Evolutionary conservation across 2,113 vertebrate species (phyloP), one percentile per base, ranked within the genome.

Genomic region (Mormoops blainvillei): DNA sequence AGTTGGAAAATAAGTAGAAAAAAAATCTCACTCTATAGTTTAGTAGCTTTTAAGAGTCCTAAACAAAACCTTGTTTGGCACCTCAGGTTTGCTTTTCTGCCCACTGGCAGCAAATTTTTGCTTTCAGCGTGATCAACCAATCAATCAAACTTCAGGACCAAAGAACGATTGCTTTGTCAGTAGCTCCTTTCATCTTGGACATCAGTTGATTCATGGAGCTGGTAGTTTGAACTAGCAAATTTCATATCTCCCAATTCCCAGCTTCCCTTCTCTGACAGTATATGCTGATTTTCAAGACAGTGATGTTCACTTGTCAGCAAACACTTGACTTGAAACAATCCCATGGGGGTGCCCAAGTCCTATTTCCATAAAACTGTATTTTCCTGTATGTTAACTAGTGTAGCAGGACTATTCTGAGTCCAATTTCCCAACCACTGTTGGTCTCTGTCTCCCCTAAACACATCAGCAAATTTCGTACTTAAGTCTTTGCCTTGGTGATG

Each of bases 101-200:
- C 63, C 31, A 50, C 13, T 63, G 28, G 33, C 56, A 97, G 61
- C 45, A 94, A 94, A 91, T 74, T 93, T 97, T 96, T 92, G 50
- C 45, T 95, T 96, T 70, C 41, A 71, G n/a, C 28, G 71, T 87
- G 38, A 85, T 92, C 92, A 88, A 70, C 48, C 54, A 63, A 87
- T 96, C 88, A 65, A 84, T 96, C 88, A 96, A 81, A 87, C 67
- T 81, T 94, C 41, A 96, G 71, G 43, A 80, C 58, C 58, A 89
- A 88, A 96, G 88, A 93, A 88, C 41, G 54, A 91, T 14, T 93
- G 94, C 68, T 80, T 87, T 96, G 95, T 95, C 94, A 77, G 89
- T 84, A 41, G 36, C 54, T 87, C 38, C 89, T 91, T 78, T 96
- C 76, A 87, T 91, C 84, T 41, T 54, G 70, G 65, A 88, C 58